A percentile compares a stretch with the other conserved stretches of the same genome.
Evolutionary conservation across 2,888 invertebrate species (phyloP).

Genomic region (Caenorhabditis panamensis): DNA sequence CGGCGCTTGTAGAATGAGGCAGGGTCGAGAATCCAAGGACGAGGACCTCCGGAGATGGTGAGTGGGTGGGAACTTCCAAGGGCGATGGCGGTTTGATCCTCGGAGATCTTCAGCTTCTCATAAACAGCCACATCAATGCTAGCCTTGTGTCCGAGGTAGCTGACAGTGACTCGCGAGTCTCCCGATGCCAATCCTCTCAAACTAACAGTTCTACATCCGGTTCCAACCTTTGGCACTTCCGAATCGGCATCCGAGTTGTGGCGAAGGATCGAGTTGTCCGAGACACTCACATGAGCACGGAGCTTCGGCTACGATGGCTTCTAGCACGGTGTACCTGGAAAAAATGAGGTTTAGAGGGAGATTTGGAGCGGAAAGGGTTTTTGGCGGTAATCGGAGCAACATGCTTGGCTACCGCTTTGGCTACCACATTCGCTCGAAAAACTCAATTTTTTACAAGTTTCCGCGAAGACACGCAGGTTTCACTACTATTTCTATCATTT

Average conservation of each 20-base stretch:
- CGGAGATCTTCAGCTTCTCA: conserved; percentile 58
- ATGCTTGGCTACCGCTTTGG: too few relatives aligned
- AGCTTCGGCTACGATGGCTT: too few relatives aligned
- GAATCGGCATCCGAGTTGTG: conserved; percentile 34
- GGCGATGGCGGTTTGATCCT: conserved; percentile 66
- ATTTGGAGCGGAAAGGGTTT: too few relatives aligned
- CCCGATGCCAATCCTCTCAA: conserved; percentile 66
- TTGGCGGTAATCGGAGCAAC: too few relatives aligned
- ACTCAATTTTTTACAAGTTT: too few relatives aligned
- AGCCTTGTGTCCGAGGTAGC: conserved; percentile 54
- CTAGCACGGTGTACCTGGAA: too few relatives aligned
- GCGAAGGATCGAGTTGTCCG: conserved; percentile 61
- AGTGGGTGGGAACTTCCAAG: conserved; percentile 61
- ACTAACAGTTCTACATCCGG: conserved; percentile 73
- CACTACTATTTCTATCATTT: too few relatives aligned
- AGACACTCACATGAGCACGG: conserved; percentile 55
- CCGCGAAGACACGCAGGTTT: too few relatives aligned
- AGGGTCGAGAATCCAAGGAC: conserved; percentile 75
- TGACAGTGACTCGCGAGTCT: conserved; percentile 64
- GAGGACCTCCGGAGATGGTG: conserved; percentile 70
- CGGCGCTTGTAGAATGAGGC: conserved; percentile 61
- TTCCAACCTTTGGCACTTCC: conserved; percentile 63
- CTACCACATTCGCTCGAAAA: too few relatives aligned
- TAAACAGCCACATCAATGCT: conserved; percentile 71
- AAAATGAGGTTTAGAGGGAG: too few relatives aligned